phyloP scores from a whole-genome alignment of 2,113 vertebrate species.

The Pteruthius melanotis region DNA sequence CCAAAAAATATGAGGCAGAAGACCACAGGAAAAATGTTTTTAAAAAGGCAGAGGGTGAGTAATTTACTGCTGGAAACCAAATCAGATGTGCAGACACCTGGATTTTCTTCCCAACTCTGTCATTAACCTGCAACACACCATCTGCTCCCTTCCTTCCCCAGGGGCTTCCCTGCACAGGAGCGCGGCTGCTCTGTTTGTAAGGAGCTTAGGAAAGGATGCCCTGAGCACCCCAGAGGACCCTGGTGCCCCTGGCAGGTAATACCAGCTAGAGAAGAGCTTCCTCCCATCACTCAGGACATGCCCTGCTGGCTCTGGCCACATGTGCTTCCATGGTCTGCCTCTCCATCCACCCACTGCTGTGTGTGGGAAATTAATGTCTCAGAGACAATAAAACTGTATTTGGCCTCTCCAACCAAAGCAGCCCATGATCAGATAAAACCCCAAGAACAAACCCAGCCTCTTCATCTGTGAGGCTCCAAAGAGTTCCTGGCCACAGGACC shows the following conservation, averaged over 20 bases:
- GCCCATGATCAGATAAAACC: background rate
- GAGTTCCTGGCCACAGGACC: background rate
- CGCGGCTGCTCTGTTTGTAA: background rate
- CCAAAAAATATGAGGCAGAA: background rate
- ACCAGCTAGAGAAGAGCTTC: background rate
- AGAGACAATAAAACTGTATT: background rate
- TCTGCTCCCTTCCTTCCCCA: background rate
- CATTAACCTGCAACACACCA: background rate
- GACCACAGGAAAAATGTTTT: background rate
- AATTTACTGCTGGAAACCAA: background rate
- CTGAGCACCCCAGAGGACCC: background rate
- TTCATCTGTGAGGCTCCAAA: background rate
- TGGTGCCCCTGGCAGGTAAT: background rate
- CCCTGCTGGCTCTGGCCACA: background rate
- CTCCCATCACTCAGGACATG: background rate
- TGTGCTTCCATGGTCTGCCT: background rate
- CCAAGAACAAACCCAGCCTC: background rate
- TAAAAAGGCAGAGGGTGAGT: background rate
- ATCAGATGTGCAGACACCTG: background rate
- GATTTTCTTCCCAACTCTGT: background rate
- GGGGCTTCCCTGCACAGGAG: background rate
- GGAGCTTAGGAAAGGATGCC: background rate
- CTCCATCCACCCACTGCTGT: background rate
- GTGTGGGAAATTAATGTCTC: background rate
- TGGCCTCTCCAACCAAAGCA: background rate